Evolutionary conservation across 2,888 invertebrate species (phyloP).

Genomic region (Apotomis capreana): DNA sequence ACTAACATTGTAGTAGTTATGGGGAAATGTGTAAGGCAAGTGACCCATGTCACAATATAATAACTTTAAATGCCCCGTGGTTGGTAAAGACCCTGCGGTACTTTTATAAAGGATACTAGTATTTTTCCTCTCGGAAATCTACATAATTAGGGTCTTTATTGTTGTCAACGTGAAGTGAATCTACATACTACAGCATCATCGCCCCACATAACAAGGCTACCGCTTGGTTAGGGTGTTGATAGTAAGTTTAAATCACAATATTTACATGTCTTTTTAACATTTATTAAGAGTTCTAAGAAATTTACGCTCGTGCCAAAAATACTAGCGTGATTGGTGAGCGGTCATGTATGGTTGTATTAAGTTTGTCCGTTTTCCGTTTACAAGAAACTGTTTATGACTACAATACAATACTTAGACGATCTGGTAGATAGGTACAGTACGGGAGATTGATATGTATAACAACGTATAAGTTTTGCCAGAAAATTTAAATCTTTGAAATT

Average conservation of each 20-base stretch:
- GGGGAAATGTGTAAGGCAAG: neutral
- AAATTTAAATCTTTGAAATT: no score
- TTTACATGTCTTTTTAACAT: slow-evolving; percentile 5
- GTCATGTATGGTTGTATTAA: no score
- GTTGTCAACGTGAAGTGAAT: slow-evolving; percentile 16
- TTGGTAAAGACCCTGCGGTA: slow-evolving; percentile 15
- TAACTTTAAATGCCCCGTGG: neutral
- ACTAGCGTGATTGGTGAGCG: no score
- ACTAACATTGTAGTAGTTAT: no score
- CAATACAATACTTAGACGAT: no score
- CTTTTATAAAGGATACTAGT: slow-evolving; percentile 13
- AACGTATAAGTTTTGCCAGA: no score
- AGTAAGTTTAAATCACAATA: slow-evolving; percentile 13
- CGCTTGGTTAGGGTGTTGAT: slow-evolving; percentile 14
- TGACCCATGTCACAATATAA: neutral
- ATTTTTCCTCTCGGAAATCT: slow-evolving; percentile 16
- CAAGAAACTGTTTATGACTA: no score
- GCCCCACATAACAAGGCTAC: slow-evolving; percentile 16
- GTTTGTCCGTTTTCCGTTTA: no score
- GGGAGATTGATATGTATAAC: no score
- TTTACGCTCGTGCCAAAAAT: neutral
- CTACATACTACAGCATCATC: slow-evolving; percentile 10
- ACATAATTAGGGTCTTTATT: slow-evolving; percentile 8
- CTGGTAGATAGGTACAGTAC: no score
- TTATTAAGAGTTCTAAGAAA: slow-evolving; percentile 5